Conservation (phyloP, 2,888 invertebrate species). For the Catotricha subobsoleta region DNA sequence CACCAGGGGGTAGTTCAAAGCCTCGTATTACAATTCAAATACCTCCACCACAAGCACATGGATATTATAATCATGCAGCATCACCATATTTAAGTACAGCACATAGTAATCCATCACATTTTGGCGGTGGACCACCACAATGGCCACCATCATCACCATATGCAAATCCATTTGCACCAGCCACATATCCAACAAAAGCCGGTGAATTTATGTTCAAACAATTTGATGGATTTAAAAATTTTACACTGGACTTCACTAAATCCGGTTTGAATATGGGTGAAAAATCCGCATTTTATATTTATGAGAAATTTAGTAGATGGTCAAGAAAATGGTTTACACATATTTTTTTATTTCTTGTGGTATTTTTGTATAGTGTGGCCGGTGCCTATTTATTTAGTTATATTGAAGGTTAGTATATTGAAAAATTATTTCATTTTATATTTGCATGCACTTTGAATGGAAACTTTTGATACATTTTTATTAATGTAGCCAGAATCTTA, state of each 20-base stretch:
- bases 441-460: too few relatives aligned
- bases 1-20: too few relatives aligned
- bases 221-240: slow-evolving; percentile 58
- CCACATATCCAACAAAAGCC: slow-evolving; percentile 45
- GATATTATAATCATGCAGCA: neutral
- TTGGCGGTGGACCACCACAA: neutral
- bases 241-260: slow-evolving; percentile 52
- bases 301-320: slow-evolving; percentile 55
- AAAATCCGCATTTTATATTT: slow-evolving; percentile 61
- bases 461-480: too few relatives aligned
- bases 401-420: slow-evolving; percentile 50
- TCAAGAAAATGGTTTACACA: slow-evolving; percentile 81
- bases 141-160: slow-evolving; percentile 11
- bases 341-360: slow-evolving; percentile 60
- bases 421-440: too few relatives aligned
- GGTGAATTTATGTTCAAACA: slow-evolving; percentile 66
- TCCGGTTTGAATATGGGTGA: slow-evolving; percentile 70
- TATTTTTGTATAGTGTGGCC: slow-evolving; percentile 58
- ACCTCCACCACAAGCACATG: slow-evolving; percentile 5
- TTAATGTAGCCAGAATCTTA: too few relatives aligned
- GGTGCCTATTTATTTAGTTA: slow-evolving; percentile 66
- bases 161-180: slow-evolving; percentile 23
- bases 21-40: slow-evolving; percentile 8
- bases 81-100: slow-evolving; percentile 6
- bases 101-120: neutral